Percentiles rank a stretch among this genome's conserved stretches.
phyloP scores from a whole-genome alignment of 2,888 invertebrate species.

The Ctena decussata region DNA sequence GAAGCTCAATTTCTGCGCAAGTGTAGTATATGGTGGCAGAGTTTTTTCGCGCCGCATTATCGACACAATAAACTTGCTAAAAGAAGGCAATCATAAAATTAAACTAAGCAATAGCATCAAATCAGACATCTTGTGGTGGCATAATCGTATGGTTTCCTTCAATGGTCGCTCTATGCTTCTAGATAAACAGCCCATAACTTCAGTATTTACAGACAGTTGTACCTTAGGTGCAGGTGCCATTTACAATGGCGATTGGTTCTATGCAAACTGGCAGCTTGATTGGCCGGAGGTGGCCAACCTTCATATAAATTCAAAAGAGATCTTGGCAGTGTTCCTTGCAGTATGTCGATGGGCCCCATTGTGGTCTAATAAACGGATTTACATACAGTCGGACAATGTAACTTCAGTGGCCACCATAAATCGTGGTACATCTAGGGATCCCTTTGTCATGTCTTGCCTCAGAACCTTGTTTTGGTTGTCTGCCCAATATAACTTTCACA shows the following conservation, averaged over 20 bases:
- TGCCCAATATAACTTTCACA: conserved; percentile 13
- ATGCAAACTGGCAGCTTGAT: conserved; percentile 25
- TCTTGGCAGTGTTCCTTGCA: neutral
- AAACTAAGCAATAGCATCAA: neutral
- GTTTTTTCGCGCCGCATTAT: neutral
- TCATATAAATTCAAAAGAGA: conserved; percentile 32
- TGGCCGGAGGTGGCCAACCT: conserved; percentile 10
- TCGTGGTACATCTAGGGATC: conserved; percentile 1
- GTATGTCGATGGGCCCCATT: neutral
- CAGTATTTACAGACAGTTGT: conserved; percentile 25
- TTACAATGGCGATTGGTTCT: conserved; percentile 10
- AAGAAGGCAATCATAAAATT: conserved; percentile 21
- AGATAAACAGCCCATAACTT: conserved; percentile 15
- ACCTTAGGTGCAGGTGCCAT: conserved; percentile 4
- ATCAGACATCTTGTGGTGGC: conserved; percentile 31
- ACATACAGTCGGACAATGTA: conserved; percentile 17
- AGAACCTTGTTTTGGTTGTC: neutral
- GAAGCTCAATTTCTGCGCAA: neutral
- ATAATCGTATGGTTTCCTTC: too few relatives aligned
- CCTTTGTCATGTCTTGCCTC: conserved; percentile 8
- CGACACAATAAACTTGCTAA: neutral
- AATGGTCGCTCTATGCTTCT: conserved; percentile 31
- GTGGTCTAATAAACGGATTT: conserved; percentile 3
- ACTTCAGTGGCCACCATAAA: conserved; percentile 14
- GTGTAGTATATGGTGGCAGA: neutral